phyloP scores from a whole-genome alignment of 2,113 vertebrate genomes.

The Oxyura jamaicensis region DNA sequence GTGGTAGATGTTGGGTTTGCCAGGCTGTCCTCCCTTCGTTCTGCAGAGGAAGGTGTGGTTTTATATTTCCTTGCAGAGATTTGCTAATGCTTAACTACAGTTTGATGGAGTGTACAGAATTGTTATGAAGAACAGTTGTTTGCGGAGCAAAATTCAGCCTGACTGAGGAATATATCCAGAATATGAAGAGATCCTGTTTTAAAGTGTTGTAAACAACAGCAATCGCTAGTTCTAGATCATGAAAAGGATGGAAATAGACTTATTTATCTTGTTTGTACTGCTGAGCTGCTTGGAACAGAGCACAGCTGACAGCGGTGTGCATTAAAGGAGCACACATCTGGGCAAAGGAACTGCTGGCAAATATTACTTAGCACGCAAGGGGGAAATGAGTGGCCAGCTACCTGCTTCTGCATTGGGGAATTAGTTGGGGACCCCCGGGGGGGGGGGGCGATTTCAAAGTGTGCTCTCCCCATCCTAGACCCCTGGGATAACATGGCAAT shows the following conservation, averaged over 20 bases:
- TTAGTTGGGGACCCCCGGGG: too few species aligned
- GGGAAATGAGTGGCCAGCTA: not conserved
- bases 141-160: not conserved
- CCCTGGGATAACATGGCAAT: accelerated
- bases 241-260: not conserved
- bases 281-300: not conserved
- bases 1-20: not conserved
- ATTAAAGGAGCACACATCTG: not conserved
- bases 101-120: not conserved
- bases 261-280: not conserved
- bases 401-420: not conserved
- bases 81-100: not conserved
- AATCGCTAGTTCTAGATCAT: not conserved
- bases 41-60: not conserved
- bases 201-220: not conserved
- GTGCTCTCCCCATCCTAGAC: not conserved
- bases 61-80: not conserved
- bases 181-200: not conserved
- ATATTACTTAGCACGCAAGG: not conserved
- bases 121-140: not conserved
- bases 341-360: not conserved
- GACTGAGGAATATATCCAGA: not conserved
- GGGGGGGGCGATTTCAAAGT: not conserved
- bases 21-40: not conserved
- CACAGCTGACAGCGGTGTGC: accelerated